Evolutionary conservation across 2,888 invertebrate genomes (phyloP).

Genomic region (Ichneumon xanthorius): DNA sequence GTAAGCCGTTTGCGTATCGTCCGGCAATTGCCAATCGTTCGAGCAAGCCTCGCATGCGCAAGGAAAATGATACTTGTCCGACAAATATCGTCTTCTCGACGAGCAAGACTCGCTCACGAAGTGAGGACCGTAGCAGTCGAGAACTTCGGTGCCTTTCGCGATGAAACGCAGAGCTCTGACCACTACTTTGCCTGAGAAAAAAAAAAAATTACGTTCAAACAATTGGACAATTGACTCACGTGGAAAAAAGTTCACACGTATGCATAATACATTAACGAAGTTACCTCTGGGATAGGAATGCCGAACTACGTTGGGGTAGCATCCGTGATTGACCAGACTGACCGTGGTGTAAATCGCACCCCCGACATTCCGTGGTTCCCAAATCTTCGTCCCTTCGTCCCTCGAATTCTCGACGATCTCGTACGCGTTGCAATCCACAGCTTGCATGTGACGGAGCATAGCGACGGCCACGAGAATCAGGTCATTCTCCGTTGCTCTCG

Average conservation of each 20-base stretch:
- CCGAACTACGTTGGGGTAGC: conserved; percentile 84
- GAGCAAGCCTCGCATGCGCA: conserved; percentile 84
- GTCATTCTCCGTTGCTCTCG: conserved; percentile 69
- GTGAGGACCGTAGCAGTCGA: conserved; percentile 85
- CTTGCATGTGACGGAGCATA: conserved; percentile 84
- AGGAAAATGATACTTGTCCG: conserved; percentile 84
- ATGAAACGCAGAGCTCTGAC: conserved; percentile 81
- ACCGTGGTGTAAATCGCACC: conserved; percentile 85
- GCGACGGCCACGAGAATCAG: conserved; percentile 78
- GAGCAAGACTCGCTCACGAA: conserved; percentile 80
- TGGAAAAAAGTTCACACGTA: neutral
- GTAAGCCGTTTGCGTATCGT: conserved; percentile 70
- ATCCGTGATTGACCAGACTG: conserved; percentile 85
- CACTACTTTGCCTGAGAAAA: conserved; percentile 78
- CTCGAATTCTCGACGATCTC: conserved; percentile 84
- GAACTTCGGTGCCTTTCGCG: conserved; percentile 83
- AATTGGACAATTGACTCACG: neutral
- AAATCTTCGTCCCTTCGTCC: conserved; percentile 75
- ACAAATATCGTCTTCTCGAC: conserved; percentile 80
- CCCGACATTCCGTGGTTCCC: conserved; percentile 82
- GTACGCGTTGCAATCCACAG: conserved; percentile 85
- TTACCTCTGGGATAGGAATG: conserved; percentile 82
- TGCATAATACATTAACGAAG: neutral
- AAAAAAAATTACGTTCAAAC: neutral
- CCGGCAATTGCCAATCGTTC: conserved; percentile 81